Conservation (phyloP, 2,113 vertebrate species). For the Romanogobio albipinnatus region DNA sequence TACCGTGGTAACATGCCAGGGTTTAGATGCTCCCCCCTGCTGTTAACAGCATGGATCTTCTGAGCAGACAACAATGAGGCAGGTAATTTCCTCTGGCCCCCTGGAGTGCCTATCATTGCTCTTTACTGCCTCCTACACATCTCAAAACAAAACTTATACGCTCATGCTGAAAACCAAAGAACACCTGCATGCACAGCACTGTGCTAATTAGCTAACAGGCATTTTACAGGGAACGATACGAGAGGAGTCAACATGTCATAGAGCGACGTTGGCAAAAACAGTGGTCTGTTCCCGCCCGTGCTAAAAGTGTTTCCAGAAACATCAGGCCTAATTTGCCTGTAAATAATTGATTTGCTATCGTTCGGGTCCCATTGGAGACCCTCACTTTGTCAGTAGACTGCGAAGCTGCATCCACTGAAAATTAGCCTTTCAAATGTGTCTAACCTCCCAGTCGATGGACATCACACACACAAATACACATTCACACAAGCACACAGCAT, state of each 20-base stretch:
- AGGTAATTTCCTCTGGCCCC: constrained; percentile 69
- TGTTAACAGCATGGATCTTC: constrained; percentile 51
- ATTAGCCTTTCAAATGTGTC: constrained; percentile 83
- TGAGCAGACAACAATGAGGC: constrained; percentile 63
- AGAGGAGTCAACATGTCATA: constrained; percentile 57
- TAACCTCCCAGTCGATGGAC: constrained; percentile 68
- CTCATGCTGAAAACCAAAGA: constrained; percentile 29
- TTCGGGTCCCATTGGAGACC: constrained; percentile 85
- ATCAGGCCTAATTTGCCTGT: constrained; percentile 88
- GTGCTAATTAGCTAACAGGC: constrained; percentile 50
- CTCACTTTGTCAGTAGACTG: constrained; percentile 81
- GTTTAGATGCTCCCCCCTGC: constrained; percentile 50
- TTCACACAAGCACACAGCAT: constrained; percentile 52
- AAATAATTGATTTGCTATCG: constrained; percentile 91
- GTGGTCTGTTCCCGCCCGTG: constrained; percentile 41
- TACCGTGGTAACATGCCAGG: constrained; percentile 49
- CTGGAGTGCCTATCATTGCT: constrained; percentile 62
- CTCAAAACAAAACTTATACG: constrained; percentile 32
- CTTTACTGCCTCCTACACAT: constrained; percentile 57
- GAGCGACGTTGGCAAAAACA: constrained; percentile 46
- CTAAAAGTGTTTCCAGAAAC: constrained; percentile 76
- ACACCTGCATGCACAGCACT: constrained; percentile 24
- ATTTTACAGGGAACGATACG: constrained; percentile 51
- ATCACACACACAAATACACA: constrained; percentile 56
- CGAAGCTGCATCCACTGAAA: constrained; percentile 78